Evolutionary conservation across 1,140 invertebrate species (phyloP).

Genomic region (Aradophagus sp.): DNA sequence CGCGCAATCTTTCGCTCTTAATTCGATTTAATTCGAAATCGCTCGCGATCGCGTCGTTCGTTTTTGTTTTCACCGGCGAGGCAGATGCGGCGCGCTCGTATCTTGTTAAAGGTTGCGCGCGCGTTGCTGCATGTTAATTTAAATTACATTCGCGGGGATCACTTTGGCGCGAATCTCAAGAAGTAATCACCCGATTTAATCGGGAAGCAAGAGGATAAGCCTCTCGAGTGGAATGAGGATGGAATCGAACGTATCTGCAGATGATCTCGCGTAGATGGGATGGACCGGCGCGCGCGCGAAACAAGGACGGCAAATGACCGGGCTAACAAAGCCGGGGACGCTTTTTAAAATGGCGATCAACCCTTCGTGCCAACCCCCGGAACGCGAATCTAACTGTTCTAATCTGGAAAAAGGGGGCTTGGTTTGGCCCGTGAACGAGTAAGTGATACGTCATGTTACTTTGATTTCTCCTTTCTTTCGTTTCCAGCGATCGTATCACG

Average conservation of each 20-base stretch:
- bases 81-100: conserved; percentile 14
- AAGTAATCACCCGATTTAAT: conserved; percentile 61
- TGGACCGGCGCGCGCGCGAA: conserved; percentile 30
- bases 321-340: conserved; percentile 57
- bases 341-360: conserved; percentile 70
- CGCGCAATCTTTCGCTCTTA: too few species aligned
- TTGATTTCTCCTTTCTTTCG: conserved; percentile 23
- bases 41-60: too few species aligned
- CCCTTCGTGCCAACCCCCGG: conserved; percentile 64
- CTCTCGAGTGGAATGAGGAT: conserved; percentile 41
- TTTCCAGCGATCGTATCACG: conserved; percentile 16
- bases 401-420: conserved; percentile 70
- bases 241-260: conserved; percentile 57
- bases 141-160: conserved; percentile 49
- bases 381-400: conserved; percentile 63
- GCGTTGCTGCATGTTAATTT: conserved; percentile 50
- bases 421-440: conserved; percentile 63
- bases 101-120: conserved; percentile 34
- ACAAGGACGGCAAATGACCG: too few species aligned
- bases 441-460: conserved; percentile 48
- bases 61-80: too few species aligned
- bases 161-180: conserved; percentile 43
- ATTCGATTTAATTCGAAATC: too few species aligned
- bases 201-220: conserved; percentile 60
- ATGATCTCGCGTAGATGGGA: conserved; percentile 65